Evolutionary conservation across 2,797 vertebrate genomes (phyloP), one percentile per base, ranked within the genome.

Genomic region (Erpetoichthys calabaricus): DNA sequence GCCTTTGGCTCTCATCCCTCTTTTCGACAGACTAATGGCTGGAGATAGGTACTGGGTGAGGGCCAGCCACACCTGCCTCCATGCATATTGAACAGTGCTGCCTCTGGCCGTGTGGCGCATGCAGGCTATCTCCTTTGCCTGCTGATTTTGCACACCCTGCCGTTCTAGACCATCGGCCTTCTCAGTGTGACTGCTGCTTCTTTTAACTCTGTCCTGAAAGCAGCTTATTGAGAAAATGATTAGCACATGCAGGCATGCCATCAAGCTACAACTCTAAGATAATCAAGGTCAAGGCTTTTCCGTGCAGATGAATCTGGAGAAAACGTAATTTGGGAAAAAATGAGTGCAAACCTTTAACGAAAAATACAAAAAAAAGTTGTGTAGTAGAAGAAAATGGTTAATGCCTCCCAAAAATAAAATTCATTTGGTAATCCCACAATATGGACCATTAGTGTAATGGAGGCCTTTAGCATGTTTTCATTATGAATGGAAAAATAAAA

Each of bases 281-380:
- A 72, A 80, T 84, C 76, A 79, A 76, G 81, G 80, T 79, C 77
- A 80, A 73, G 75, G 75, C 74, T 70, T 75, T 64, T 52, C 59
- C 70, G 64, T 69, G 25, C 25, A 25, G 25, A 25, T 25, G 25
- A 25, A 25, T 25, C 25, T 25, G 25, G 25, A 25, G 25, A 25
- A 25, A 25, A 25, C 25, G 25, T 25, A 25, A 25, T 25, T 25
- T 25, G 25, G 25, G 25, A 25, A 25, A 25, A 25, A 25, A 25
- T 25, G 25, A 1, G 25, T 25, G 25, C 25, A 25, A 25, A 25
- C 25, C 25, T 25, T 25, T 25, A 25, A 25, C 25, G 25, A 25
- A 25, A 25, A 25, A 25, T 25, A 25, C 25, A 25, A 25, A 1
- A 25, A 25, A 25, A 25, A 25, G 25, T 25, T 25, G 25, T 25